phyloP scores from a whole-genome alignment of 2,797 vertebrate genomes.

The Oophaga sylvatica region DNA sequence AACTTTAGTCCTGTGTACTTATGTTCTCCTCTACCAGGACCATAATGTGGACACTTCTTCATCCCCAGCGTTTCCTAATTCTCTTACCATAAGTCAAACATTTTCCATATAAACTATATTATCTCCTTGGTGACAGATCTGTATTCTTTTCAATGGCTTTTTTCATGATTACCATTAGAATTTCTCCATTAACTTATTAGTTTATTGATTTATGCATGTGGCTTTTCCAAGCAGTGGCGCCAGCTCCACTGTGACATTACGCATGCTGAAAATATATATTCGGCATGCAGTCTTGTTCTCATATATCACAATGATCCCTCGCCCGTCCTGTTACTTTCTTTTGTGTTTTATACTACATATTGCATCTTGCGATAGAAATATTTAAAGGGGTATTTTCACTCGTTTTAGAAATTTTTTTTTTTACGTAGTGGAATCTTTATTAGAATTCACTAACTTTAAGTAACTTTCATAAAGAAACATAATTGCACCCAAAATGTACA shows the following conservation, averaged over 20 bases:
- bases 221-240: slow-evolving; percentile 7
- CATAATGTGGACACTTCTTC: not conserved
- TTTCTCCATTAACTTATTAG: slow-evolving; percentile 28
- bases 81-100: not conserved
- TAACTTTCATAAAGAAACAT: too few species aligned
- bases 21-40: not conserved
- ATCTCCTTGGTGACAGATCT: slow-evolving; percentile 7
- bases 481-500: too few species aligned
- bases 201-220: slow-evolving; percentile 30
- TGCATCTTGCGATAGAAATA: not conserved
- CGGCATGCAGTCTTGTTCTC: not conserved
- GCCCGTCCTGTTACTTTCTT: not conserved
- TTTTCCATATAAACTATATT: slow-evolving; percentile 3
- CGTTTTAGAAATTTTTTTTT: too few species aligned
- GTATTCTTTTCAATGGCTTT: not conserved
- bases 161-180: slow-evolving; percentile 18
- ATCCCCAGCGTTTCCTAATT: not conserved
- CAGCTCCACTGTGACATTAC: slow-evolving; percentile 6
- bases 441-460: too few species aligned
- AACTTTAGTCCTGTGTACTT: not conserved
- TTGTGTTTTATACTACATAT: not conserved
- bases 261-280: not conserved
- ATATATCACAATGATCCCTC: not conserved
- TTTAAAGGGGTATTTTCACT: not conserved
- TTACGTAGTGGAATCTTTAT: too few species aligned